Base-by-base conservation (phyloP, 2,113 vertebrate genomes). In the Syngnathus floridae region DNA sequence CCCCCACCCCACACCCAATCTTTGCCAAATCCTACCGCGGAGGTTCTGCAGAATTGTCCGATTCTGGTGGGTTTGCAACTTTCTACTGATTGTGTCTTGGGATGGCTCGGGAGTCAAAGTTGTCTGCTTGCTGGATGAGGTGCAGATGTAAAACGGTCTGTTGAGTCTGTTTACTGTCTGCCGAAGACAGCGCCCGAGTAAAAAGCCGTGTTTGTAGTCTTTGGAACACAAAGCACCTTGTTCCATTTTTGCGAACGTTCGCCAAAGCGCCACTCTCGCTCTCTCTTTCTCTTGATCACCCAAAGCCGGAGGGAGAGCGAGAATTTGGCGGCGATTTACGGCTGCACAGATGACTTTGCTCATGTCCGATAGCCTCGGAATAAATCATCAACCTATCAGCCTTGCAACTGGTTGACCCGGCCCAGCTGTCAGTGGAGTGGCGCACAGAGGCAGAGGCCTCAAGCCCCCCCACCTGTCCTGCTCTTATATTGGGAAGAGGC, bases 291-390 rank as follows among this genome's bases (percentile, higher is more conserved):
- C 54, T 67, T 38, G 72, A 57, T 19, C 17, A 0, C 57, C n/a
- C 40, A 41, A 61, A 40, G 37, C 37, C 7, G 12, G 58, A 35
- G 45, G 26, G 31, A 45, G 35, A 64, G 45, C 36, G 11, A 45
- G 35, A 64, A 64, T 7, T 35, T 49, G 46, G 26, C 62, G 17
- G 43, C 31, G 13, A 35, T 49, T 31, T 49, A 16, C 26, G 26
- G 76, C 21, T 51, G 19, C 60, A 56, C 84, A 86, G 84, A 79
- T 73, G 69, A 72, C 62, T 86, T 79, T 43, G n/a, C 52, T 88
- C 86, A 76, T 38, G 65, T 17, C 67, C 71, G 73, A 85, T 72
- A 69, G 70, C 4, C 7, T 65, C 4, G 22, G 51, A 61, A 67
- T 82, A 65, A 80, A 79, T 84, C 70, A 73, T 55, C 36, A 19